A percentile compares a stretch with the other conserved stretches of the same genome.
These are phyloP conservation scores for Rafetus swinhoei DNA, from an alignment of 2,113 vertebrate genomes.

Conservation along the genomic window DNA sequence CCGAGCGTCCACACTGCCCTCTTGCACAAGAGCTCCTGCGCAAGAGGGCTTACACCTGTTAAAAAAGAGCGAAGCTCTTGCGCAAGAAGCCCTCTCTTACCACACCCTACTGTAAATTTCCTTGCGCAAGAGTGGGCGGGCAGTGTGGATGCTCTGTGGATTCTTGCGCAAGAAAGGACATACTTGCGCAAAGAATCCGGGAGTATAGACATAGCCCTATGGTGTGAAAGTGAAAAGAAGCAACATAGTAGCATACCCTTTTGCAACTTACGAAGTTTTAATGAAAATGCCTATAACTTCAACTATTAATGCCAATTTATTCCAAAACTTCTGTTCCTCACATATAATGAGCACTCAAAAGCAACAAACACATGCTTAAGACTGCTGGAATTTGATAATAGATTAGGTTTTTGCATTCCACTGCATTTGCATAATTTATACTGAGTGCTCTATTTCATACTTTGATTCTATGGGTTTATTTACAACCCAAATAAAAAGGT, in stretches of 20 bases:
- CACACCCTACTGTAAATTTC: too few relatives aligned
- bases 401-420: background rate
- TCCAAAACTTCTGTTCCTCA: constrained; percentile 3
- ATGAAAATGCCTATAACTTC: background rate
- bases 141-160: too few relatives aligned
- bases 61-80: too few relatives aligned
- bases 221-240: background rate
- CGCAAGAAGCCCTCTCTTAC: too few relatives aligned
- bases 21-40: too few relatives aligned
- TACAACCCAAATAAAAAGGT: background rate
- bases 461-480: background rate
- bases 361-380: background rate
- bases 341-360: background rate
- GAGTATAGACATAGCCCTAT: too few relatives aligned
- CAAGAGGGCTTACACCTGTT: too few relatives aligned
- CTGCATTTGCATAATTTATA: background rate
- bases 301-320: rapidly evolving
- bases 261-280: rapidly evolving
- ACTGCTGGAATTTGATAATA: background rate
- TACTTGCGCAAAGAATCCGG: too few relatives aligned
- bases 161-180: too few relatives aligned
- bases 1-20: too few relatives aligned
- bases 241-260: rapidly evolving
- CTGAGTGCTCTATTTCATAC: background rate
- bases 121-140: too few relatives aligned